These are phyloP conservation scores for Sarcophilus harrisii DNA, from an alignment of 2,797 vertebrate species.

Conservation along the genomic window DNA sequence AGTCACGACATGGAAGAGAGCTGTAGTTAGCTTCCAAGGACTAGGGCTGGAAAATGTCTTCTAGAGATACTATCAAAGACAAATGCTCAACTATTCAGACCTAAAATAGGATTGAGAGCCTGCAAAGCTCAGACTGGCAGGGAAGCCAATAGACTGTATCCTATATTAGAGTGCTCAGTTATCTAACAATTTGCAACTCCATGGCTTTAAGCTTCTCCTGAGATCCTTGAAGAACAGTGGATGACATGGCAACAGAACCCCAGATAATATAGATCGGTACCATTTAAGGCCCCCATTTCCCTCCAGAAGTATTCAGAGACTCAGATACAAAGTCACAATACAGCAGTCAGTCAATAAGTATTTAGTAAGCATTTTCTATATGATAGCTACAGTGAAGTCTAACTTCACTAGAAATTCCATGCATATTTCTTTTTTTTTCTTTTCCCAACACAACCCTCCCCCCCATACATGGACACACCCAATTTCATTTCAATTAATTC, in stretches of 20 bases:
- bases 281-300: background rate
- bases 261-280: background rate
- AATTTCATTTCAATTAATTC: background rate
- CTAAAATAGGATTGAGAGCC: background rate
- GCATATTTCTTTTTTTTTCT: background rate
- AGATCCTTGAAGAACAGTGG: background rate
- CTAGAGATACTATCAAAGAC: background rate
- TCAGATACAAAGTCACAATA: background rate
- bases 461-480: background rate
- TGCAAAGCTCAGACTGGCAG: background rate
- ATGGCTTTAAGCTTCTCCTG: background rate
- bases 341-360: background rate
- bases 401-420: background rate
- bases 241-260: background rate
- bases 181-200: background rate
- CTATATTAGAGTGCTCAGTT: background rate
- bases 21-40: background rate
- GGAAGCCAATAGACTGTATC: background rate
- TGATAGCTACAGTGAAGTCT: background rate
- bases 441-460: background rate
- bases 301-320: background rate
- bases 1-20: background rate
- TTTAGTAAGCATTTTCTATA: background rate
- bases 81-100: background rate
- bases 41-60: background rate